Percentiles rank a stretch among this genome's conserved stretches.
These are phyloP conservation scores for Ethmia dodecea DNA, from an alignment of 2,888 invertebrate species.

Conservation along the genomic window DNA sequence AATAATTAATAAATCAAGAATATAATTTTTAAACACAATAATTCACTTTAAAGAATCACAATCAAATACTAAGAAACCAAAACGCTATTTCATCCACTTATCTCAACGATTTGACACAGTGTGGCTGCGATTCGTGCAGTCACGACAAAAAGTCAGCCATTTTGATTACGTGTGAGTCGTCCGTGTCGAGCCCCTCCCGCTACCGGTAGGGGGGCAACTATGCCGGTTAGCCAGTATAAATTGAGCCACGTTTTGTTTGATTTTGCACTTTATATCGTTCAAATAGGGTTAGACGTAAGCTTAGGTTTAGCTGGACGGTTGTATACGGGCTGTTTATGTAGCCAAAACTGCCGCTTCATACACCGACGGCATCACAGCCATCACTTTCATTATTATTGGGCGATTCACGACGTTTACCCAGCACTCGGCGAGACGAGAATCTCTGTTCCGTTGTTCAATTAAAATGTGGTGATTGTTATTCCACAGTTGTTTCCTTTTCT, in stretches of 20 bases:
- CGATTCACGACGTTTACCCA: constrained; percentile 75
- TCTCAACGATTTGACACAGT: constrained; percentile 7
- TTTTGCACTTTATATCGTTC: constrained; percentile 26
- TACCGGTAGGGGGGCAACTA: constrained; percentile 47
- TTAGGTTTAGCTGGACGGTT: constrained; percentile 31
- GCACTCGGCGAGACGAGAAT: constrained; percentile 51
- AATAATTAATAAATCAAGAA: too few species aligned
- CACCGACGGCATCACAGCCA: constrained; percentile 72
- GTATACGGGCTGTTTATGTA: constrained; percentile 77
- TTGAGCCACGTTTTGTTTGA: constrained; percentile 25
- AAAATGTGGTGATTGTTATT: constrained; percentile 63
- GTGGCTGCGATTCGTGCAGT: constrained; percentile 2
- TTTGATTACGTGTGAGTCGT: constrained; percentile 63
- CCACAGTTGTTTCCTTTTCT: constrained; percentile 13
- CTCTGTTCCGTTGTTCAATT: constrained; percentile 67
- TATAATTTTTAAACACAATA: too few species aligned
- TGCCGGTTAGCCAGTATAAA: constrained; percentile 34
- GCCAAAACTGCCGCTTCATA: constrained; percentile 77
- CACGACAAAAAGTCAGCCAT: constrained; percentile 62
- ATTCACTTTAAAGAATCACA: too few species aligned
- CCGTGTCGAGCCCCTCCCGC: constrained; percentile 54
- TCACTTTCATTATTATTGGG: constrained; percentile 78
- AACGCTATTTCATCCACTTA: too few species aligned
- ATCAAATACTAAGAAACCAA: too few species aligned
- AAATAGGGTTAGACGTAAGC: constrained; percentile 17